Evolutionary conservation across 2,797 vertebrate species (phyloP).

Genomic region (Lacerta bilineata): DNA sequence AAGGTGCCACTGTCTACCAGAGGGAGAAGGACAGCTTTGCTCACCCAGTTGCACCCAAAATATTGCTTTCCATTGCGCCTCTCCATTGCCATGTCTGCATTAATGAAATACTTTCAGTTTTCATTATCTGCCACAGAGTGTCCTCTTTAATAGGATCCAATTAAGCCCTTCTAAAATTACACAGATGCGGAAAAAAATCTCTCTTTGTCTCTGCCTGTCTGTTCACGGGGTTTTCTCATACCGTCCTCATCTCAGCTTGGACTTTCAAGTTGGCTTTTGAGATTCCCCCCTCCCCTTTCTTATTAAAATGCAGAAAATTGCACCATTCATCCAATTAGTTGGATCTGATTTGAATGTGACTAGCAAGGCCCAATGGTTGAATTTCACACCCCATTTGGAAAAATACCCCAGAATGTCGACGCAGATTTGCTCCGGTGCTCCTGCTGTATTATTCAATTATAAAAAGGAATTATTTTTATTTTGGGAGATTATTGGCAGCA

Average conservation of each 20-base stretch:
- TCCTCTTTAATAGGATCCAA: conserved; percentile 70
- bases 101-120: conserved; percentile 75
- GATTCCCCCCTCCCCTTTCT: conserved; percentile 40
- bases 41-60: not conserved
- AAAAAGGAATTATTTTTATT: conserved; percentile 67
- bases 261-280: conserved; percentile 58
- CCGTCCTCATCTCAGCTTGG: not conserved
- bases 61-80: conserved; percentile 16
- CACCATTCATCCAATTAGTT: conserved; percentile 68
- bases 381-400: conserved; percentile 80
- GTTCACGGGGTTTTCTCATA: conserved; percentile 10
- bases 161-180: conserved; percentile 70
- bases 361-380: conserved; percentile 65
- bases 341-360: conserved; percentile 66
- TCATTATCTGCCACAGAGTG: conserved; percentile 57
- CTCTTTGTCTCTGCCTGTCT: conserved; percentile 31
- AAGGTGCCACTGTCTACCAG: not conserved
- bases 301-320: conserved; percentile 71
- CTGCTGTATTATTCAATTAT: conserved; percentile 67
- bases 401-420: conserved; percentile 49
- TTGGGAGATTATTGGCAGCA: conserved; percentile 14
- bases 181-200: conserved; percentile 51
- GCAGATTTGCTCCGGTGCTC: conserved; percentile 60
- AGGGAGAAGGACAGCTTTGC: not conserved
- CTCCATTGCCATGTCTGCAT: conserved; percentile 27